Percentiles rank a stretch among this genome's conserved stretches.
These are phyloP conservation scores for Diprion similis DNA, from an alignment of 1,140 invertebrate species.

Conservation along the genomic window DNA sequence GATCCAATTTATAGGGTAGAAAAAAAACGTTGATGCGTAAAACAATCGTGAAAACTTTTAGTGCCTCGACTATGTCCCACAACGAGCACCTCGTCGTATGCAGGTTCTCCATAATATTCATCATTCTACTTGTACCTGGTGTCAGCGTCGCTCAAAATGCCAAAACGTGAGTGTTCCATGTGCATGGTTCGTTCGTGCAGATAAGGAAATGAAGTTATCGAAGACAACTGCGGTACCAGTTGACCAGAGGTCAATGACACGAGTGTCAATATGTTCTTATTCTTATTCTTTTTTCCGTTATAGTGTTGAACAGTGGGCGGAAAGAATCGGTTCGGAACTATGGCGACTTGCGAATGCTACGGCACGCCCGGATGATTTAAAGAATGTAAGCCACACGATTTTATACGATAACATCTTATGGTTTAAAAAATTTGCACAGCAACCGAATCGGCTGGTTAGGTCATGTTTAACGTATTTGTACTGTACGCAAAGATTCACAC, in stretches of 20 bases:
- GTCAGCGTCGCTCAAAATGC: conserved; percentile 32
- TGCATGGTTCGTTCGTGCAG: conserved; percentile 13
- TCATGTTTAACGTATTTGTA: conserved; percentile 9
- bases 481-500: not conserved
- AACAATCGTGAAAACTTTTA: not conserved
- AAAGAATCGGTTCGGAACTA: conserved; percentile 67
- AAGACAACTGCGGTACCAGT: no score
- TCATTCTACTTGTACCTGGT: not conserved
- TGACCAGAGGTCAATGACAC: not conserved
- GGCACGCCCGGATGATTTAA: conserved; percentile 67
- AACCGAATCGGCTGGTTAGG: not conserved
- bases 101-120: not conserved
- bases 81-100: not conserved
- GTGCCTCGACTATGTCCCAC: not conserved
- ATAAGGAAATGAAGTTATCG: not conserved
- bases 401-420: conserved; percentile 17
- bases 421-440: conserved; percentile 22
- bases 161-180: conserved; percentile 40
- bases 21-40: no score
- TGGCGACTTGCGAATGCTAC: conserved; percentile 67
- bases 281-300: conserved; percentile 24
- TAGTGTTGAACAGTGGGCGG: conserved; percentile 69
- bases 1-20: no score
- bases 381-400: conserved; percentile 55
- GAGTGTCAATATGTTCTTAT: not conserved